phyloP scores from a whole-genome alignment of 1,140 invertebrate species.

The Prorops nasuta region DNA sequence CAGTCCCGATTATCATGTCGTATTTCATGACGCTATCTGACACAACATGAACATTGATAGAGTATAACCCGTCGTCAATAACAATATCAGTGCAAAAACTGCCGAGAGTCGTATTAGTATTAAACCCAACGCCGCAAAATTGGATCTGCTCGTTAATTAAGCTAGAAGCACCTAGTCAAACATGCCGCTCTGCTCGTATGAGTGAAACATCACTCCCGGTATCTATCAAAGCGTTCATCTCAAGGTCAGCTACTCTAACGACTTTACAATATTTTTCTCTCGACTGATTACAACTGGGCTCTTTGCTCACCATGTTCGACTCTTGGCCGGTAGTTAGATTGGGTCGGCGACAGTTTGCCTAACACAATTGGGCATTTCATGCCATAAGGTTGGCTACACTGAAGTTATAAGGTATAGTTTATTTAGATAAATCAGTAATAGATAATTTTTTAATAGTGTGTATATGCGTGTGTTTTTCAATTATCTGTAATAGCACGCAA shows the following conservation, averaged over 20 bases:
- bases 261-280: background rate
- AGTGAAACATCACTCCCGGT: conserved; percentile 16
- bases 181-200: conserved; percentile 8
- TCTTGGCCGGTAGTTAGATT: background rate
- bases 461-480: too few relatives aligned
- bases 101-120: background rate
- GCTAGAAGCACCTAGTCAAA: conserved; percentile 4
- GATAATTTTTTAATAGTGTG: too few relatives aligned
- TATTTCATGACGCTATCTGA: conserved; percentile 2
- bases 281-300: background rate
- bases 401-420: too few relatives aligned
- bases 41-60: conserved; percentile 8
- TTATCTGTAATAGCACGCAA: too few relatives aligned
- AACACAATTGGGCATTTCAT: too few relatives aligned
- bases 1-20: background rate
- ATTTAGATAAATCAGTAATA: too few relatives aligned
- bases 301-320: background rate
- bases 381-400: too few relatives aligned
- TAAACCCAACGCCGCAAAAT: conserved; percentile 9
- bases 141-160: background rate
- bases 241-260: background rate
- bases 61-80: background rate
- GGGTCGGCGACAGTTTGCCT: too few relatives aligned
- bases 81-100: background rate
- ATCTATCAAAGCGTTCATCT: conserved; percentile 8